phyloP scores from a whole-genome alignment of 2,113 vertebrate species.

The Meles meles region DNA sequence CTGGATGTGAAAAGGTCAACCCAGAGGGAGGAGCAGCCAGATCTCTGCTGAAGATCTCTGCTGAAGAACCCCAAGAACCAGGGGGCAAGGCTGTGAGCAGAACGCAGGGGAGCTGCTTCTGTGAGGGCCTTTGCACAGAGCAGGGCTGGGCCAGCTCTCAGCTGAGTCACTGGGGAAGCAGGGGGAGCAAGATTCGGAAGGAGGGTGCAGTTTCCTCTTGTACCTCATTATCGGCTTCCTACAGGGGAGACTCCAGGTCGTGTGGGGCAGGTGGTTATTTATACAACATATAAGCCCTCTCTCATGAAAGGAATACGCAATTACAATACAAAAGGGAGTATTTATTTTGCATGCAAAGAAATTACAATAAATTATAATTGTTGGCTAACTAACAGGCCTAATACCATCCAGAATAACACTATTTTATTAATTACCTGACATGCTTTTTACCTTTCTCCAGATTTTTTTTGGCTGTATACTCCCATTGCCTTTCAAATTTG shows the following conservation, averaged over 20 bases:
- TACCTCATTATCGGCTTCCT: accelerated
- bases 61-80: background rate
- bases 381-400: background rate
- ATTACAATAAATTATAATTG: background rate
- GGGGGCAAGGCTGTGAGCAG: background rate
- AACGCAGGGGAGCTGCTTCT: background rate
- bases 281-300: background rate
- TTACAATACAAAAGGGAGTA: background rate
- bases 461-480: background rate
- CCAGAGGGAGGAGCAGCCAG: background rate
- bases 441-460: background rate
- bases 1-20: background rate
- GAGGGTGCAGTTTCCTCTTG: background rate
- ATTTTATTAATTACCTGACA: background rate
- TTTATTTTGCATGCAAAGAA: background rate
- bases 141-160: background rate
- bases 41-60: no score
- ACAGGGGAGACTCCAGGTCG: background rate
- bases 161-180: background rate
- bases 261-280: background rate
- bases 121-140: background rate
- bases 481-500: no score
- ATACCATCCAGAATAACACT: background rate
- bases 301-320: background rate
- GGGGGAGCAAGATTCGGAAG: background rate